phyloP scores from a whole-genome alignment of 2,888 invertebrate genomes.

The Orthosia gothica region DNA sequence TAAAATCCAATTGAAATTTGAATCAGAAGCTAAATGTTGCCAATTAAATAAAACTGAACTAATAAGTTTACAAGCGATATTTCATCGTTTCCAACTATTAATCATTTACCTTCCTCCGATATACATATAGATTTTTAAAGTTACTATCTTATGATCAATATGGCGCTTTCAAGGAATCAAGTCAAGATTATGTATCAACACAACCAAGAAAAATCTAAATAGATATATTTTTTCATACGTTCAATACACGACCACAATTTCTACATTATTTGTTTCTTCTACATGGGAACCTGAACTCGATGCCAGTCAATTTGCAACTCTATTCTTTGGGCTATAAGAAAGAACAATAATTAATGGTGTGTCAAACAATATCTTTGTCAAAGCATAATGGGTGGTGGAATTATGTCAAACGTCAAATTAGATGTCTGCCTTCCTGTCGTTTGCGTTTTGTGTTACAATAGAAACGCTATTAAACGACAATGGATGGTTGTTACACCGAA shows the following conservation, averaged over 20 bases:
- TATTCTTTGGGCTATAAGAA: constrained; percentile 58
- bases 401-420: constrained; percentile 90
- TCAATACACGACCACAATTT: constrained; percentile 55
- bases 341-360: constrained; percentile 66
- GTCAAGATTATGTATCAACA: constrained; percentile 6
- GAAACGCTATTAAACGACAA: constrained; percentile 81
- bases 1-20: too few relatives aligned
- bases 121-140: too few relatives aligned
- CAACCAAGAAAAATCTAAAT: constrained; percentile 55
- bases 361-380: constrained; percentile 77
- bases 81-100: too few relatives aligned
- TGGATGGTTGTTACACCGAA: constrained; percentile 73
- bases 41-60: too few relatives aligned
- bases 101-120: too few relatives aligned
- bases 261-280: constrained; percentile 53
- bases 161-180: not conserved
- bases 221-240: constrained; percentile 50
- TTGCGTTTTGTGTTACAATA: constrained; percentile 87
- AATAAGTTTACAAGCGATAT: too few relatives aligned
- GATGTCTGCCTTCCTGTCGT: constrained; percentile 86
- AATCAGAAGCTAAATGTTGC: too few relatives aligned
- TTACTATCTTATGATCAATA: too few relatives aligned
- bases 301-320: constrained; percentile 54
- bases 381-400: constrained; percentile 81
- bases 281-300: constrained; percentile 39